Evolutionary conservation across 2,797 vertebrate genomes (phyloP), one percentile per base, ranked within the genome.

Genomic region (Lagodon rhomboides): DNA sequence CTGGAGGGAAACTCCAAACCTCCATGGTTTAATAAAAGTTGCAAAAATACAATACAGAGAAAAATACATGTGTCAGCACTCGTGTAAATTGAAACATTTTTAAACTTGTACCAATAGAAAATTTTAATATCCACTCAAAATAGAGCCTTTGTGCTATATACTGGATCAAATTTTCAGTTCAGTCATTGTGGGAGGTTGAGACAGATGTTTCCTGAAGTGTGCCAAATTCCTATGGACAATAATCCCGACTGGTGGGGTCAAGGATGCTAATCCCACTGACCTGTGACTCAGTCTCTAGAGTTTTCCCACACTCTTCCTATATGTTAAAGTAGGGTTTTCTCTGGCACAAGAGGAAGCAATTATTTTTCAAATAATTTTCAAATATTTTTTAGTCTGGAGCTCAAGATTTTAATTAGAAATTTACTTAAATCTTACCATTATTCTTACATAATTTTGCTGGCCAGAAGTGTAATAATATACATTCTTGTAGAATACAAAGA

Each of bases 231-330:
- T 73, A 15, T 22, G 50, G 44, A 62, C 18, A 53, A 44, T 43
- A 25, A 17, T 41, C 18, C 41, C 41, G 23, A 43, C 71, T 73
- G 59, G 34, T 44, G 59, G n/a, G n/a, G 22, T 22, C 38, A 41
- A 16, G 58, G 58, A 41, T 41, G 34, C 20, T n/a, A 20, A 60
- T 51, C 18, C 15, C 9, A 27, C 53, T 30, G 83, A 72, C 93
- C 93, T 0, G 92, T 92, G 94, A 94, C 20, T 66, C 7, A 22
- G 46, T 95, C 79, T 95, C 93, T 72, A 93, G 86, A 64, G 94
- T 91, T 73, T 92, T 94, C 0, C 93, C 94, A 90, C 94, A 94
- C 81, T 94, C 92, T 73, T 9, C 8, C 34, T 34, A 7, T 34
- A 34, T 34, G n/a, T 22, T 3, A 38, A 50, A 65, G 34, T 27